phyloP scores from a whole-genome alignment of 2,797 vertebrate genomes.

The Cirrhinus molitorella region DNA sequence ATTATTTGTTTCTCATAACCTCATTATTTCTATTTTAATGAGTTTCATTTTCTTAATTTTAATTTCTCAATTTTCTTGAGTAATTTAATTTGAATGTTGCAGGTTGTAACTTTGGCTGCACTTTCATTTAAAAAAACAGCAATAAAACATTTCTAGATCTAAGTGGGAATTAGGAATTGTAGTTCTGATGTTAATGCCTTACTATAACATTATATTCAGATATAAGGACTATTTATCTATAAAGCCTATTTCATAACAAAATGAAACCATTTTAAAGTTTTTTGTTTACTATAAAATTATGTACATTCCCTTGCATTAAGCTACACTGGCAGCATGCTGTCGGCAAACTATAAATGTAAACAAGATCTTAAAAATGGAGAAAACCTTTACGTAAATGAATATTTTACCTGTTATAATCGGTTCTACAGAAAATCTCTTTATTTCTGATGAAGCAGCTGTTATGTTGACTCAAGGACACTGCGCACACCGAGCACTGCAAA shows the following conservation, averaged over 20 bases:
- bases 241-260: background rate
- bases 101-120: background rate
- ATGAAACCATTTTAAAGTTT: background rate
- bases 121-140: background rate
- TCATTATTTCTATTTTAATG: background rate
- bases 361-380: background rate
- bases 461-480: slow-evolving; percentile 91
- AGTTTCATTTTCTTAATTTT: too few relatives aligned
- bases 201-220: background rate
- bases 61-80: background rate
- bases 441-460: slow-evolving; percentile 99
- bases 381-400: background rate
- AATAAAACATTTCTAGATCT: too few relatives aligned
- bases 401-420: slow-evolving; percentile 98
- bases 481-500: slow-evolving; percentile 94
- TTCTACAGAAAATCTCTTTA: slow-evolving; percentile 97
- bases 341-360: too few relatives aligned
- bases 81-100: background rate
- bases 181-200: background rate
- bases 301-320: too few relatives aligned
- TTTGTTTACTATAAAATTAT: too few relatives aligned
- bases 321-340: too few relatives aligned
- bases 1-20: background rate
- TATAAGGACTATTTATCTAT: background rate
- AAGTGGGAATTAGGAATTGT: too few relatives aligned